Percentiles rank a stretch among this genome's conserved stretches.
phyloP scores from a whole-genome alignment of 2,113 vertebrate genomes.

The Anoura caudifer region DNA sequence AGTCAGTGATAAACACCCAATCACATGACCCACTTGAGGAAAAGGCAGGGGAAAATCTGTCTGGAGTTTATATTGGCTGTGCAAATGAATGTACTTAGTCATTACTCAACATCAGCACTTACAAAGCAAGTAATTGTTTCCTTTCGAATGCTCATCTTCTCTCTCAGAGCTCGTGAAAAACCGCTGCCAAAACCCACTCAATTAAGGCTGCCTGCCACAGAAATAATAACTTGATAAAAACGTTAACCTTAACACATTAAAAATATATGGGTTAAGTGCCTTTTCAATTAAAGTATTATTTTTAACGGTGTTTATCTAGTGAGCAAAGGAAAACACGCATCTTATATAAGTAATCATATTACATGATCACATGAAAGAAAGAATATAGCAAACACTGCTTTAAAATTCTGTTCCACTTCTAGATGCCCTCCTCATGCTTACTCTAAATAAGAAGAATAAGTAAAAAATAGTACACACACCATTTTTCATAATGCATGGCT shows the following conservation, averaged over 20 bases:
- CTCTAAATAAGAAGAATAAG: neutral
- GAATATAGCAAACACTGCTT: neutral
- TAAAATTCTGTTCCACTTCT: neutral
- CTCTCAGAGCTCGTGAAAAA: conserved; percentile 49
- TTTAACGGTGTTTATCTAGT: conserved; percentile 31
- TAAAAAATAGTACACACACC: neutral
- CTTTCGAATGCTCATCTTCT: conserved; percentile 43
- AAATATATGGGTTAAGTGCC: neutral
- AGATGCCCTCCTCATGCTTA: neutral
- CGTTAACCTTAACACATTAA: neutral
- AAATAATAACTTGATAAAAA: conserved; percentile 28
- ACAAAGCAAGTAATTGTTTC: conserved; percentile 76
- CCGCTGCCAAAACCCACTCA: conserved; percentile 37
- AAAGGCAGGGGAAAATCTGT: neutral
- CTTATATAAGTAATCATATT: neutral
- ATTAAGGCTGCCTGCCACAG: neutral
- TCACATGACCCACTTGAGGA: conserved; percentile 33
- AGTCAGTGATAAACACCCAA: conserved; percentile 51
- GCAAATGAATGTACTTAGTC: conserved; percentile 69
- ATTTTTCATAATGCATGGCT: neutral
- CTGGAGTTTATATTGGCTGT: conserved; percentile 66
- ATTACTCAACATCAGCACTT: conserved; percentile 51
- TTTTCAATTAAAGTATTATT: conserved; percentile 16
- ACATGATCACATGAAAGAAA: neutral
- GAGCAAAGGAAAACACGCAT: conserved; percentile 34